Conservation (phyloP, 2,113 vertebrate genomes). For the Prionailurus viverrinus region DNA sequence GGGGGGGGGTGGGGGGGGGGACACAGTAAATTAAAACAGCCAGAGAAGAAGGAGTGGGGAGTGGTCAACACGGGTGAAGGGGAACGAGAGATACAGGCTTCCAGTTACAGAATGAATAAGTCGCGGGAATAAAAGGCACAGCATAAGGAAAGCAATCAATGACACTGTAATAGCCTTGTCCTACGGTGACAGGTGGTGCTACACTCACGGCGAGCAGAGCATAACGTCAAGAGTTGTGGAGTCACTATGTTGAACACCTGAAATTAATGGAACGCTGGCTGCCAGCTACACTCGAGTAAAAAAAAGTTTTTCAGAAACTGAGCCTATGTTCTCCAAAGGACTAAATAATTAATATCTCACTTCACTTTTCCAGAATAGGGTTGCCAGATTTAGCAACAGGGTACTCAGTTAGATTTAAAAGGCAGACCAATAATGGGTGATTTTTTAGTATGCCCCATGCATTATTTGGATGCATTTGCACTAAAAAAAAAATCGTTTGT, state of each 20-base stretch:
- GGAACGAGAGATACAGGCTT: neutral
- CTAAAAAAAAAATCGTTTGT: neutral
- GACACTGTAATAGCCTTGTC: neutral
- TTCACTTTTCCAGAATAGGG: neutral
- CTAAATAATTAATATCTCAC: neutral
- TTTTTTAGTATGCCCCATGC: neutral
- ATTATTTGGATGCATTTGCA: neutral
- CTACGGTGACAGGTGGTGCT: neutral
- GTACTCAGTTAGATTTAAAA: neutral
- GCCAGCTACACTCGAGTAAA: neutral
- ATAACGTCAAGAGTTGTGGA: neutral
- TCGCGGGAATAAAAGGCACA: neutral
- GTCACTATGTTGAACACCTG: neutral
- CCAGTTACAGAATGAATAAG: neutral
- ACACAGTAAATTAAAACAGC: neutral
- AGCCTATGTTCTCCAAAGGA: neutral
- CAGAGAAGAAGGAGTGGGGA: neutral
- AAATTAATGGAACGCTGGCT: neutral
- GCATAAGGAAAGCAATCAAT: too few relatives aligned
- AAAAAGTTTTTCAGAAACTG: neutral
- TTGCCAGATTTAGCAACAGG: neutral
- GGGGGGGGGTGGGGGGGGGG: accelerated
- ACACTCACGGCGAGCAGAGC: neutral
- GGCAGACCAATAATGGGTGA: neutral
- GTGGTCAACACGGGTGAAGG: neutral